phyloP scores from a whole-genome alignment of 2,797 vertebrate genomes.

The Gobio occitaniae region DNA sequence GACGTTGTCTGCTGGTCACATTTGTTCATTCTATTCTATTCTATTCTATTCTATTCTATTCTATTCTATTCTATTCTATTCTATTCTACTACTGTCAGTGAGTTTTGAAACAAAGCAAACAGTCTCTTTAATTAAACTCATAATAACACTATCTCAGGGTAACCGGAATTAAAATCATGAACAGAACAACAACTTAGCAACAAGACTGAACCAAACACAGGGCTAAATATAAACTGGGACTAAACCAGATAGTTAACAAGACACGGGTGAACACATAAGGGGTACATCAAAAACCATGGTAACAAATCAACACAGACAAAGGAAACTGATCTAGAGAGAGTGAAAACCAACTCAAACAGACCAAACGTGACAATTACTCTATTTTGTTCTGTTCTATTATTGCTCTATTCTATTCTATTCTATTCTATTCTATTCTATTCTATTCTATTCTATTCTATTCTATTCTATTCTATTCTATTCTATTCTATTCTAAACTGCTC shows the following conservation, averaged over 20 bases:
- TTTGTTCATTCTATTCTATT: not conserved
- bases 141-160: not conserved
- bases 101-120: not conserved
- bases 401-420: no score
- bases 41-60: not conserved
- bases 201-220: not conserved
- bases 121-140: not conserved
- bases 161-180: not conserved
- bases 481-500: no score
- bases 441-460: not conserved
- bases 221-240: not conserved
- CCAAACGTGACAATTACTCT: not conserved
- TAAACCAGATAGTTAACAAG: not conserved
- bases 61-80: not conserved
- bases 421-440: no score
- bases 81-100: not conserved
- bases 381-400: not conserved
- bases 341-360: not conserved
- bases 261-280: not conserved
- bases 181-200: not conserved
- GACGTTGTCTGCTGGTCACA: not conserved
- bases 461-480: not conserved
- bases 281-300: not conserved
- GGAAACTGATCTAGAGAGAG: not conserved
- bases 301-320: not conserved